Evolutionary conservation across 2,888 invertebrate species (phyloP).

Genomic region (Tetropium fuscum): DNA sequence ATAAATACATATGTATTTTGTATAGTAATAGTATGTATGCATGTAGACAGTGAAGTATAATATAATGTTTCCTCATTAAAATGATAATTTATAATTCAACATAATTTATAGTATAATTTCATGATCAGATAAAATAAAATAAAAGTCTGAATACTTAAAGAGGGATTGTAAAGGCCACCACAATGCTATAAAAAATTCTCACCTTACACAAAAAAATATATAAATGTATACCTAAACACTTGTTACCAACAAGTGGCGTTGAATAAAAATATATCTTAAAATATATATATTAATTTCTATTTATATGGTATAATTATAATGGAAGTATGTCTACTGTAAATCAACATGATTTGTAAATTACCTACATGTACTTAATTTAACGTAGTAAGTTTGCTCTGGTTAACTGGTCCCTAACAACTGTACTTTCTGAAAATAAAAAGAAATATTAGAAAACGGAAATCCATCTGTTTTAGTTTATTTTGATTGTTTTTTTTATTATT

Average conservation of each 20-base stretch:
- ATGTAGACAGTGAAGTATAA: too few species aligned
- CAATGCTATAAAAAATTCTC: conserved; percentile 24
- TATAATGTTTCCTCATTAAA: neutral
- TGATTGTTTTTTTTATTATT: too few species aligned
- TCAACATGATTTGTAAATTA: conserved; percentile 42
- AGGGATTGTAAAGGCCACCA: conserved; percentile 19
- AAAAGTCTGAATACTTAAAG: conserved; percentile 23
- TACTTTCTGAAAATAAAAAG: conserved; percentile 29
- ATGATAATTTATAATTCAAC: neutral
- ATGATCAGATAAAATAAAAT: neutral
- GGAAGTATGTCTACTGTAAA: conserved; percentile 41
- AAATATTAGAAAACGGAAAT: too few species aligned
- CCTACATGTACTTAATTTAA: conserved; percentile 33
- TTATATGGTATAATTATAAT: conserved; percentile 33
- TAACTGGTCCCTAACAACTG: conserved; percentile 33
- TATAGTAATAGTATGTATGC: too few species aligned
- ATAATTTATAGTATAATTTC: neutral
- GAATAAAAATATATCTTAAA: conserved; percentile 33
- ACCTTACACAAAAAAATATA: conserved; percentile 30
- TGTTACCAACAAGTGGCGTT: conserved; percentile 24
- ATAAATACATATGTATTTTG: too few species aligned
- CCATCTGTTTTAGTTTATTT: too few species aligned
- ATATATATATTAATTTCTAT: conserved; percentile 35
- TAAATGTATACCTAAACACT: conserved; percentile 38
- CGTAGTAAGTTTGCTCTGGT: conserved; percentile 40